Percentiles rank a stretch among this genome's conserved stretches.
phyloP scores from a whole-genome alignment of 2,113 vertebrate species.

The Ariopsis seemanni region DNA sequence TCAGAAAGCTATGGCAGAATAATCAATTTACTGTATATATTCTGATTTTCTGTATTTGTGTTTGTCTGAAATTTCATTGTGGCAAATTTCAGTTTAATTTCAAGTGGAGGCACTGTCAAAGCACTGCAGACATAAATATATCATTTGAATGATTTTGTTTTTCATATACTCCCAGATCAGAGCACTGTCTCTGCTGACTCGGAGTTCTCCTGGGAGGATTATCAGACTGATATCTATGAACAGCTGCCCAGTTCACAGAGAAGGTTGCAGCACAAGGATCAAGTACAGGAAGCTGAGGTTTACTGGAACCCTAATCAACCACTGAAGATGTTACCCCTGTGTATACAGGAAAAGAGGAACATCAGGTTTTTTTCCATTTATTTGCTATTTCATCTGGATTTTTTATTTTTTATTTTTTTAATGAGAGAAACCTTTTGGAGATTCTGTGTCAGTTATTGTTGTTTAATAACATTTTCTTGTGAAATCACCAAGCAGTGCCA shows the following conservation, averaged over 20 bases:
- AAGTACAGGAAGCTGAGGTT: not conserved
- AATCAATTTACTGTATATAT: too few species aligned
- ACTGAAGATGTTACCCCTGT: slow-evolving; percentile 60
- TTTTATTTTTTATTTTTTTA: not conserved
- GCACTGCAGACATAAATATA: not conserved
- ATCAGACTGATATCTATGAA: slow-evolving; percentile 66
- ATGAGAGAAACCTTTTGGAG: not conserved
- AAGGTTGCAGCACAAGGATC: not conserved
- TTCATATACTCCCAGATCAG: slow-evolving; percentile 55
- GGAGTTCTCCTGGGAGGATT: slow-evolving; percentile 61
- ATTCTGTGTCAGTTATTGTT: not conserved
- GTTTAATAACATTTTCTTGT: not conserved
- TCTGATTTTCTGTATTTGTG: not conserved
- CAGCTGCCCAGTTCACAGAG: slow-evolving; percentile 66
- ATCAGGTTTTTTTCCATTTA: slow-evolving; percentile 57
- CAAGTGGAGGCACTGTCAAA: not conserved
- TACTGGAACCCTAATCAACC: slow-evolving; percentile 54
- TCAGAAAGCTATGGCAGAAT: not conserved
- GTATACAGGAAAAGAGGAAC: slow-evolving; percentile 66
- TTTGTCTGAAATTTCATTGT: not conserved
- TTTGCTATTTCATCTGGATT: not conserved
- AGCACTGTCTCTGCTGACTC: slow-evolving; percentile 51
- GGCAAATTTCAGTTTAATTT: not conserved
- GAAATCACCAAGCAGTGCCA: not conserved
- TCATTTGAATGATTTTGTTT: not conserved